phyloP scores from a whole-genome alignment of 1,140 invertebrate species.

The Camponotus floridanus region DNA sequence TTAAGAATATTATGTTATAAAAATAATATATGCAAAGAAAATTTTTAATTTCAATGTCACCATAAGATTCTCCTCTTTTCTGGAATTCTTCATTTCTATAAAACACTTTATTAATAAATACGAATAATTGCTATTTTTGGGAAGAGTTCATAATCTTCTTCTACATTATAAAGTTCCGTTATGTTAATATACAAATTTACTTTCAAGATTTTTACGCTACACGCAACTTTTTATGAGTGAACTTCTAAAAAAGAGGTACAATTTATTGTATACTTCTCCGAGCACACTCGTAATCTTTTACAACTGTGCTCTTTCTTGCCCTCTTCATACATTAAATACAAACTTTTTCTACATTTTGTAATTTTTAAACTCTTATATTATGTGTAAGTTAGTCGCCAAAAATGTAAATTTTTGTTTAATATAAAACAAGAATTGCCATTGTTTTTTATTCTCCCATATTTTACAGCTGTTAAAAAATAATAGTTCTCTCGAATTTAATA shows the following conservation, averaged over 20 bases:
- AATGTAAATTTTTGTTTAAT: background rate
- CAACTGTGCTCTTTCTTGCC: constrained; percentile 12
- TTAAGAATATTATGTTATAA: background rate
- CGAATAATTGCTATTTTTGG: background rate
- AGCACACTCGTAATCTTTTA: constrained; percentile 24
- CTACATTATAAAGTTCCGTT: background rate
- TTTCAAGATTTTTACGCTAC: background rate
- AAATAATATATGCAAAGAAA: background rate
- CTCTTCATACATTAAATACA: background rate
- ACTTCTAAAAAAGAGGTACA: constrained; percentile 8
- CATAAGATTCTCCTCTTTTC: background rate
- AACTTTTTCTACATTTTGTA: constrained; percentile 3
- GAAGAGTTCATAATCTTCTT: background rate
- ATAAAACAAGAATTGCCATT: background rate
- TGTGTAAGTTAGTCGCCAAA: background rate
- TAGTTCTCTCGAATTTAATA: background rate
- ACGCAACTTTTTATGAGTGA: constrained; percentile 15
- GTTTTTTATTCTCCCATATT: background rate
- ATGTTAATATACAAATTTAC: constrained; percentile 17
- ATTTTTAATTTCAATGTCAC: background rate
- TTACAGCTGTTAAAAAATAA: background rate
- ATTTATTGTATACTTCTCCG: constrained; percentile 26
- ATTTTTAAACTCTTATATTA: background rate
- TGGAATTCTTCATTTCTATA: background rate
- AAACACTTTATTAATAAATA: background rate